These are phyloP conservation scores for Harpalus rufipes DNA, from an alignment of 2,888 invertebrate species.

Conservation along the genomic window DNA sequence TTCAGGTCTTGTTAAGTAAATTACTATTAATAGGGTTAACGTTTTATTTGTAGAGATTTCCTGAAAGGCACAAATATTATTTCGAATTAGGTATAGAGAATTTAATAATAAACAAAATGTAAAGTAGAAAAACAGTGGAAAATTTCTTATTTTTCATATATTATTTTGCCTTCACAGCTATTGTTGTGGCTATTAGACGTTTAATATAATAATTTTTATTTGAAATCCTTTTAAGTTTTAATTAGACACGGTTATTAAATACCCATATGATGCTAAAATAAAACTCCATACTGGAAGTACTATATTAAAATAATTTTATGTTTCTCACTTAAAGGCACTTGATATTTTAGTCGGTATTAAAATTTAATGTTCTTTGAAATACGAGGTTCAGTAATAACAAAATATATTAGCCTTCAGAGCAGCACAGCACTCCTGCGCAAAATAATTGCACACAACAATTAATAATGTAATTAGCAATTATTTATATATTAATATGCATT, in stretches of 20 bases:
- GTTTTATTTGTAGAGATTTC: too few species aligned
- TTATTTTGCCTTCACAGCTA: background rate
- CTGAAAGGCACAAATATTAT: too few species aligned
- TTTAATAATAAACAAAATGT: too few species aligned
- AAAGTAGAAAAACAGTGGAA: too few species aligned
- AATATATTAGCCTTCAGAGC: constrained; percentile 17
- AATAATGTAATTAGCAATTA: too few species aligned
- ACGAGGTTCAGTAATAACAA: constrained; percentile 5
- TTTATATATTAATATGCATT: too few species aligned
- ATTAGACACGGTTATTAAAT: constrained; percentile 49
- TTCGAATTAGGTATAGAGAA: too few species aligned
- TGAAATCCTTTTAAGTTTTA: constrained; percentile 34
- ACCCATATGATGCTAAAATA: constrained; percentile 27
- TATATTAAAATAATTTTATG: constrained; percentile 32
- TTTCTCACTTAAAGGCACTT: constrained; percentile 41
- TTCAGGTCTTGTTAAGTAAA: too few species aligned
- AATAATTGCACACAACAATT: too few species aligned
- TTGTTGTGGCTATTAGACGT: background rate
- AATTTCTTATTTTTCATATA: background rate
- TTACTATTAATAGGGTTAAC: too few species aligned
- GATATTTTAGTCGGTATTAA: constrained; percentile 42
- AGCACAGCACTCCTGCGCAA: background rate
- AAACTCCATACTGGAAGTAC: constrained; percentile 12
- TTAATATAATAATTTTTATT: constrained; percentile 42
- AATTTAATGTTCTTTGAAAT: constrained; percentile 45